Evolutionary conservation across 64 coral and sea anemone species (phyloP).

Genomic region (Hydrozoanthus tunicans): DNA sequence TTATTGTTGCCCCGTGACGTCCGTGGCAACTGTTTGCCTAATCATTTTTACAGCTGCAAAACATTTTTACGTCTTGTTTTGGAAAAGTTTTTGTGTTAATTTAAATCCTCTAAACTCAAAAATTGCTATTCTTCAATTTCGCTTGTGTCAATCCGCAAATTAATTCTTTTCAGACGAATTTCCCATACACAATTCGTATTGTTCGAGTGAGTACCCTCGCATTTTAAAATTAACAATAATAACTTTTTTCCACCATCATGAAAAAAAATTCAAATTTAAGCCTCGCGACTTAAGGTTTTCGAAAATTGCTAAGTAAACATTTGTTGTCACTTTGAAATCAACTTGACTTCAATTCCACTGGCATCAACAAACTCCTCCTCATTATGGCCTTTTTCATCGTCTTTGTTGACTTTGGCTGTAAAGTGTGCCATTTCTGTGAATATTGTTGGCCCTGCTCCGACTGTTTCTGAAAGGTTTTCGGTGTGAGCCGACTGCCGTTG

Average conservation of each 20-base stretch:
- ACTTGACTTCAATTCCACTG: constrained; percentile 22
- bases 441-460: background rate
- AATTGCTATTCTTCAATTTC: no score
- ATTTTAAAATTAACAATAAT: no score
- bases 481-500: background rate
- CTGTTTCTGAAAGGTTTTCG: background rate
- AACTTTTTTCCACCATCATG: no score
- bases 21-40: background rate
- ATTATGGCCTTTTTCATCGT: background rate
- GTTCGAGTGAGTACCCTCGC: no score
- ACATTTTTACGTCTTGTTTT: no score
- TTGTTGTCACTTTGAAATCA: constrained; percentile 17
- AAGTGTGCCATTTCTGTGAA: constrained; percentile 1
- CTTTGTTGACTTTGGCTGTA: background rate
- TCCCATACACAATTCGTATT: no score
- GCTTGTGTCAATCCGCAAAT: no score
- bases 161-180: no score
- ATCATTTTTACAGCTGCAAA: background rate
- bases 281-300: background rate
- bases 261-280: background rate
- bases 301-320: background rate
- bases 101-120: no score
- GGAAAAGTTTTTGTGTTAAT: no score
- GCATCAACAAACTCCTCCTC: constrained; percentile 4
- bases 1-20: background rate